phyloP scores from a whole-genome alignment of 2,797 vertebrate genomes.

The Botia almorhae region DNA sequence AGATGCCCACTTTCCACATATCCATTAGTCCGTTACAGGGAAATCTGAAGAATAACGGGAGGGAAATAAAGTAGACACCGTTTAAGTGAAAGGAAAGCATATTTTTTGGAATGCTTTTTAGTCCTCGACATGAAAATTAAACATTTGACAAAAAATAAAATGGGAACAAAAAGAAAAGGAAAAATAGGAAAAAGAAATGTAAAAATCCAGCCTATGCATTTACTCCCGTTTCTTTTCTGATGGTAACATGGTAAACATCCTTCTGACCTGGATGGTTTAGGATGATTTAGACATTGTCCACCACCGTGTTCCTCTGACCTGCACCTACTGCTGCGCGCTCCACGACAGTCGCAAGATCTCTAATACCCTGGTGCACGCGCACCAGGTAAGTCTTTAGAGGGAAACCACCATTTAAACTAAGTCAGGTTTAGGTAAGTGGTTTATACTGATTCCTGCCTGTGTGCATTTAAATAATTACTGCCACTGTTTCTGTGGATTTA shows the following conservation, averaged over 20 bases:
- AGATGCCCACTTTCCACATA: slow-evolving; percentile 80
- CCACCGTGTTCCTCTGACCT: slow-evolving; percentile 31
- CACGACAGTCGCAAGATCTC: slow-evolving; percentile 12
- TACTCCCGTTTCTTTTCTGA: slow-evolving; percentile 35
- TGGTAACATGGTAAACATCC: slow-evolving; percentile 45
- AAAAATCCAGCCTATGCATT: not conserved
- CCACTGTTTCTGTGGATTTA: no score
- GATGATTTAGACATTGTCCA: slow-evolving; percentile 16
- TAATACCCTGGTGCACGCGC: slow-evolving; percentile 49
- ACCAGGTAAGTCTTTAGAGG: slow-evolving; percentile 5
- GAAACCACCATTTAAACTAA: not conserved
- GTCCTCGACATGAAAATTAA: slow-evolving; percentile 46
- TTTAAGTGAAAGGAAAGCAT: slow-evolving; percentile 59
- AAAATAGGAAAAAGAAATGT: not conserved
- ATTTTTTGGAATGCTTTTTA: slow-evolving; percentile 51
- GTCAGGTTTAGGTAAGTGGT: not conserved
- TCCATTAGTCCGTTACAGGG: slow-evolving; percentile 39
- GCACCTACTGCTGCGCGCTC: slow-evolving; percentile 40
- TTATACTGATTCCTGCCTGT: not conserved
- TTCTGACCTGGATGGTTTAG: slow-evolving; percentile 3
- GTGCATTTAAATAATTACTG: not conserved
- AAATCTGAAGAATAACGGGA: slow-evolving; percentile 13
- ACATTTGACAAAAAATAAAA: not conserved
- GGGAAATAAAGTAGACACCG: slow-evolving; percentile 35
- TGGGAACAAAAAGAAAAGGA: not conserved